These are phyloP conservation scores for Drosophila falleni DNA, from an alignment of 2,888 invertebrate species.

Conservation along the genomic window DNA sequence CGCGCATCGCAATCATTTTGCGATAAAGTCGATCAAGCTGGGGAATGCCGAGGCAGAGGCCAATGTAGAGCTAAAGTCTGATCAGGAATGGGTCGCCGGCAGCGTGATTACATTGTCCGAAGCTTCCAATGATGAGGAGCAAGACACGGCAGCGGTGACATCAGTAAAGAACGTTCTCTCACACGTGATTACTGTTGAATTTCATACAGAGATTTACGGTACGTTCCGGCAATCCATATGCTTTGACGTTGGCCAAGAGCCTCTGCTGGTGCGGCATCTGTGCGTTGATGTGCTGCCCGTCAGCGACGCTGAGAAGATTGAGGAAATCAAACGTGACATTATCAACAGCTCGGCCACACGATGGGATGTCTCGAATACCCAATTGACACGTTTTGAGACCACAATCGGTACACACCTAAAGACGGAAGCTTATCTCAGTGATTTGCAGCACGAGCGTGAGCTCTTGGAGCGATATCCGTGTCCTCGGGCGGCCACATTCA, in stretches of 20 bases:
- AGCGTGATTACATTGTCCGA: conserved; percentile 25
- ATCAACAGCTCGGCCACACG: conserved; percentile 88
- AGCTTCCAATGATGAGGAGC: conserved; percentile 14
- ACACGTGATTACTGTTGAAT: conserved; percentile 87
- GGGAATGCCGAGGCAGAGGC: conserved; percentile 48
- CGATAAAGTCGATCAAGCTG: conserved; percentile 86
- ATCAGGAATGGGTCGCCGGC: conserved; percentile 87
- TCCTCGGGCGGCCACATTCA: conserved; percentile 89
- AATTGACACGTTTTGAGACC: conserved; percentile 87
- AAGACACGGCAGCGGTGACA: conserved; percentile 20
- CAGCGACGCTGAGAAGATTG: conserved; percentile 88
- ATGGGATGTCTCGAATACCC: conserved; percentile 87
- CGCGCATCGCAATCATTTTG: conserved; percentile 89
- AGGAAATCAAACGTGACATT: conserved; percentile 88
- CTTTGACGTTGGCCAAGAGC: conserved; percentile 90
- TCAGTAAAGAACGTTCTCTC: conserved; percentile 63
- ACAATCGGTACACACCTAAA: conserved; percentile 86
- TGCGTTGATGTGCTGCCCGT: conserved; percentile 92
- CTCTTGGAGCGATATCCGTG: conserved; percentile 88
- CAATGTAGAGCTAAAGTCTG: conserved; percentile 85
- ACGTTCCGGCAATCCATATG: conserved; percentile 92
- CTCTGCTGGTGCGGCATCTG: conserved; percentile 88
- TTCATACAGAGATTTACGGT: conserved; percentile 90
- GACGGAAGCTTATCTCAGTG: conserved; percentile 85
- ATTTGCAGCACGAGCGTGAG: conserved; percentile 86